Evolutionary conservation across 2,888 invertebrate genomes (phyloP), one percentile per base, ranked within the genome.

Genomic region (Drosophila histrio): DNA sequence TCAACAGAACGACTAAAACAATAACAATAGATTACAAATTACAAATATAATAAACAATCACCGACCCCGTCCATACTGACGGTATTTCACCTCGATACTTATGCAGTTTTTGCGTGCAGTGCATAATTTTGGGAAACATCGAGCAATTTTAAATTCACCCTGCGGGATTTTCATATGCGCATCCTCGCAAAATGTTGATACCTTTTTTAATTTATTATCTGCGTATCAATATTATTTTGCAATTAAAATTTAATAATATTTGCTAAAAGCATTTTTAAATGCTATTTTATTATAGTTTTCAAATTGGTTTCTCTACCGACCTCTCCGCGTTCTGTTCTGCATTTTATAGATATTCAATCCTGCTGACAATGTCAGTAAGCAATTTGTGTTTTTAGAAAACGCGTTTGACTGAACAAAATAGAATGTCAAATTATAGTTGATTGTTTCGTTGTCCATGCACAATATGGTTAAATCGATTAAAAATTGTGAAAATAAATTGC

Each of bases 201-300:
- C 67, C 68, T 84, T 78, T 77, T 87, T 66, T 77, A 77, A 77
- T 81, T 66, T 72, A 70, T 66, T 77, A 72, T 69, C 68, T 61
- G 69, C 50, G 32, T 68, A 72, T 87, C 86, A 87, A 86, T 84
- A 86, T 77, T 84, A 85, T 84, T 84, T 84, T 71, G 60, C 86
- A 72, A 85, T 84, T 87, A 82, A 87, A 77, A 70, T 85, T 82
- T 79, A 71, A 72, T 74, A 73, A 59, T 72, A 69, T 63, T 63
- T 71, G 54, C 63, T 49, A 60, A 49, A n/a, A 65, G 36, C 36
- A 38, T 52, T 59, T 53, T 34, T 8, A 46, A 71, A 30, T 53
- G 36, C 34, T 44, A 53, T 46, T 53, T 30, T 28, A 58, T 47
- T 70, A 53, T 60, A 53, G 52, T 32, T 57, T 49, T 49, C 32